Percentiles rank a stretch among this genome's conserved stretches.
These are phyloP conservation scores for Elmis aenea DNA, from an alignment of 2,888 invertebrate species.

Conservation along the genomic window DNA sequence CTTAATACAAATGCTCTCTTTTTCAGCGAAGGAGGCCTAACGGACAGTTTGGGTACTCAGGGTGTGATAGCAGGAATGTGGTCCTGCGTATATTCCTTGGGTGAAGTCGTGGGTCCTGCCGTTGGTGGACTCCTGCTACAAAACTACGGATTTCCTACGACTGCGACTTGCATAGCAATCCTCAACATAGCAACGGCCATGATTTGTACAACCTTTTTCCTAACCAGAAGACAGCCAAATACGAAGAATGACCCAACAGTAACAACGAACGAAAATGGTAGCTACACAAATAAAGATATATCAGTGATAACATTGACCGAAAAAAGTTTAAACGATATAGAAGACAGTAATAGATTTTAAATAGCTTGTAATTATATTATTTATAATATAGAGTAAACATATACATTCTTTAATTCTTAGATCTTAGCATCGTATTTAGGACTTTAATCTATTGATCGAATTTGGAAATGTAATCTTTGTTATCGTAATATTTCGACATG, in stretches of 20 bases:
- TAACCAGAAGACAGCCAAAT: background rate
- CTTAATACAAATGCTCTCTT: conserved; percentile 10
- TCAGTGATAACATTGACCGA: background rate
- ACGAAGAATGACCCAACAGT: background rate
- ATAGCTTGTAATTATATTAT: no score
- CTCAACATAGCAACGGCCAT: conserved; percentile 52
- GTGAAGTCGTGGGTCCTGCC: conserved; percentile 65
- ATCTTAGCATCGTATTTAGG: no score
- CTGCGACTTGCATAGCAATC: conserved; percentile 59
- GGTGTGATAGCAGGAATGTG: conserved; percentile 70
- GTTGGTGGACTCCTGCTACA: conserved; percentile 61
- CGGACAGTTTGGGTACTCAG: conserved; percentile 63
- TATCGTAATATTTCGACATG: no score
- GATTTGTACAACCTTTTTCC: conserved; percentile 1
- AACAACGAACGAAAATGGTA: conserved; percentile 2
- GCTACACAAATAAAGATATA: background rate
- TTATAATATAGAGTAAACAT: no score
- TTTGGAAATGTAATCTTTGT: no score
- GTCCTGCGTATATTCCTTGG: conserved; percentile 69
- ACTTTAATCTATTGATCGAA: no score
- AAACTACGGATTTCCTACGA: conserved; percentile 62
- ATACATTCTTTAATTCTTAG: no score
- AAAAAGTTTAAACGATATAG: no score
- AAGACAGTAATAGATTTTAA: no score
- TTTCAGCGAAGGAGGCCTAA: conserved; percentile 61